Base-by-base conservation (phyloP, 2,888 invertebrate species). In the Watsonalla binaria region DNA sequence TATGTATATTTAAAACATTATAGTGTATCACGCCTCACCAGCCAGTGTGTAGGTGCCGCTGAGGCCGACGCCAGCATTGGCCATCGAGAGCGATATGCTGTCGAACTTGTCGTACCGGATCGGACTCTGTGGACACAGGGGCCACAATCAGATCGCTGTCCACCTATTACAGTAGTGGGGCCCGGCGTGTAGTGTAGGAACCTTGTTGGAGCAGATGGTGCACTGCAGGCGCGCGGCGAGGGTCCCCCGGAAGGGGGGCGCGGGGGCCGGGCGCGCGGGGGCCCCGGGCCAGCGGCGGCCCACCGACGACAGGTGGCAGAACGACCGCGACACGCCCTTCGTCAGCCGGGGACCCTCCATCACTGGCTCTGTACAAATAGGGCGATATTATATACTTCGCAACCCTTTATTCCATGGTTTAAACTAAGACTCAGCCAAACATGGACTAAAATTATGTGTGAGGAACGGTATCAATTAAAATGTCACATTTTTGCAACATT, bases 101-200 rank as follows among this genome's bases (percentile, higher is more conserved):
- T 98, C 97, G 76, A 98, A 96, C 76, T 96, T 96, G 81, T 98
- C 98, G 79, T 97, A 97, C 33, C 96, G 94, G n/a, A 97, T 95
- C 0, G 96, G 94, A 59, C 96, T 96, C 95, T 97, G 90, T 8
- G 60, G 67, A 51, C 6, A 53, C 48, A 47, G 47, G 37, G 54
- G 9, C 45, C 13, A 34, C 24, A 14, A 46, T 15, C 13, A 45
- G 24, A 46, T 42, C 4, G 11, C 45, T 9, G 45, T 45, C 24
- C 24, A 24, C 24, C 24, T 4, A 24, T 42, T 42, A 42, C 1
- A 42, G 42, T 42, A 11, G 2, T 11, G 5, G 24, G 15, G 8
- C 5, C 7, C 8, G 6, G 46, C 42, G 9, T n/a, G n/a, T 9
- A 13, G 5, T 13, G 8, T 57, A 11, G 5, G 11, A 0, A 90